Conservation (phyloP, 1,140 invertebrate genomes). For the Thalassaphorura encarpata region DNA sequence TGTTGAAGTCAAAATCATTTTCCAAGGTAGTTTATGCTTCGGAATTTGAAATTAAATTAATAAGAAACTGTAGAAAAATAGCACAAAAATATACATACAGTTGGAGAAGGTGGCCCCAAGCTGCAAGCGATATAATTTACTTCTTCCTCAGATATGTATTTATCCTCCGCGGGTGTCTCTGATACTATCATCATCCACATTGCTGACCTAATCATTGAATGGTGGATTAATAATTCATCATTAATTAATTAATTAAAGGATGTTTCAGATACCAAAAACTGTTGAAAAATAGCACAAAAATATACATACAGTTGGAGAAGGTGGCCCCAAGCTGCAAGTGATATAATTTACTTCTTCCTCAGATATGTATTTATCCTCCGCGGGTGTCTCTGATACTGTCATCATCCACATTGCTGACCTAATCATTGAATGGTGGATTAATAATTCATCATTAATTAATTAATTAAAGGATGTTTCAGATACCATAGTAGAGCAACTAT, state of each 20-base stretch:
- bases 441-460: no score
- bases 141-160: conserved; percentile 60
- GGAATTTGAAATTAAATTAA: conserved; percentile 2
- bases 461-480: no score
- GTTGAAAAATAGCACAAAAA: neutral
- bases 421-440: no score
- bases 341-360: conserved; percentile 67
- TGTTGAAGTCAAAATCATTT: conserved; percentile 62
- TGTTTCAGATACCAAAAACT: no score
- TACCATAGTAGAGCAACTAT: conserved; percentile 54
- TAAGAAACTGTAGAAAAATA: neutral
- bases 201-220: conserved; percentile 58
- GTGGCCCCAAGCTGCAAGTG: conserved; percentile 40
- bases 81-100: neutral
- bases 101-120: conserved; percentile 31
- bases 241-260: neutral
- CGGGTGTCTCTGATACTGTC: conserved; percentile 62
- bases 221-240: no score
- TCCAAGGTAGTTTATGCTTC: conserved; percentile 57
- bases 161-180: conserved; percentile 65
- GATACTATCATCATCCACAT: conserved; percentile 57
- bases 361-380: conserved; percentile 61
- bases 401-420: conserved; percentile 54
- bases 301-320: neutral
- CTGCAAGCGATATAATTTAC: conserved; percentile 59